phyloP scores from a whole-genome alignment of 2,113 vertebrate species.

The Elaphurus davidianus region DNA sequence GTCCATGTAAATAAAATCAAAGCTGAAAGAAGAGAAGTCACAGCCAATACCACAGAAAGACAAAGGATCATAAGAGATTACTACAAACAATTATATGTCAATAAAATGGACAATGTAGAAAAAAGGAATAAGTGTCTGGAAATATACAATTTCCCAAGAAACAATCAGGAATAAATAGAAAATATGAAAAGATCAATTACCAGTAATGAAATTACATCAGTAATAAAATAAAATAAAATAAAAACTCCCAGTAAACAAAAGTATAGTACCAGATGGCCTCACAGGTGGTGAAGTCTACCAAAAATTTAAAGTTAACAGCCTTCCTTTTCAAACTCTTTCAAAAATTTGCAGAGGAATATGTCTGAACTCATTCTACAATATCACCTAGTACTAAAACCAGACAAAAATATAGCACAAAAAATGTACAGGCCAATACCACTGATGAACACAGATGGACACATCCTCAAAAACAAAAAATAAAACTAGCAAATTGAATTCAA shows the following conservation, averaged over 20 bases:
- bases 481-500: neutral
- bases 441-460: neutral
- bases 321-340: neutral
- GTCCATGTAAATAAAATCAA: neutral
- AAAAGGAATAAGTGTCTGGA: neutral
- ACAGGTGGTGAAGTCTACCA: neutral
- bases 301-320: neutral
- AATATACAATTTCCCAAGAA: neutral
- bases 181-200: neutral
- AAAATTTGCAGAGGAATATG: neutral
- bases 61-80: neutral
- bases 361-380: neutral
- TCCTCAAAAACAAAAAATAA: neutral
- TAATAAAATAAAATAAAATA: neutral
- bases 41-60: neutral
- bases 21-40: neutral
- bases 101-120: neutral
- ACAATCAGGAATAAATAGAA: neutral
- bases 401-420: neutral
- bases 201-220: neutral
- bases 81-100: neutral
- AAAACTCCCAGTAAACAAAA: neutral
- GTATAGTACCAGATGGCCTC: neutral
- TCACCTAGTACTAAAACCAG: neutral
- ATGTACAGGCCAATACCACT: neutral